These are phyloP conservation scores for Candidula unifasciata DNA, from an alignment of 2,888 invertebrate species.

Conservation along the genomic window DNA sequence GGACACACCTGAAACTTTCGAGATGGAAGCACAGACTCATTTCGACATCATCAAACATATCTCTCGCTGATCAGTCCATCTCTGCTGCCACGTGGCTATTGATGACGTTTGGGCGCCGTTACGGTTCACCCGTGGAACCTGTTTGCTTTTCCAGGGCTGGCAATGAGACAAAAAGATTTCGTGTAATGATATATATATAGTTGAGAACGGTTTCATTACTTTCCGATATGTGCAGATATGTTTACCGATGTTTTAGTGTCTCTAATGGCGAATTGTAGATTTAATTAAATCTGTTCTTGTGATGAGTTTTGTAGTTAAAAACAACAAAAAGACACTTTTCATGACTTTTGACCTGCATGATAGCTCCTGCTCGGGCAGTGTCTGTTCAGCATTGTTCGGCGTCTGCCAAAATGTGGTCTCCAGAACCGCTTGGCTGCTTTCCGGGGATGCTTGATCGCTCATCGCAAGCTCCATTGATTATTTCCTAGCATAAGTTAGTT, in stretches of 20 bases:
- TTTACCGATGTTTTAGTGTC: slow-evolving; percentile 12
- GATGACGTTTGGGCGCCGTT: not conserved
- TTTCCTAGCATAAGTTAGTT: not conserved
- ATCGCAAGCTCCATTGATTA: not conserved
- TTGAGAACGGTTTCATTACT: not conserved
- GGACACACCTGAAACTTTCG: too few relatives aligned
- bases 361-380: slow-evolving; percentile 17
- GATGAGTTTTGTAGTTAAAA: not conserved
- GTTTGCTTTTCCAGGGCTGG: not conserved
- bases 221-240: not conserved
- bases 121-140: not conserved
- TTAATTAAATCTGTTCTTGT: not conserved
- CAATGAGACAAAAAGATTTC: not conserved
- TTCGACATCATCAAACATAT: too few relatives aligned
- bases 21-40: too few relatives aligned
- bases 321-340: not conserved
- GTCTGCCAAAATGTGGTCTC: not conserved
- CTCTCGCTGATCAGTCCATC: not conserved
- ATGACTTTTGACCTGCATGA: slow-evolving; percentile 9
- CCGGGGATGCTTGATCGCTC: slow-evolving; percentile 29
- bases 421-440: slow-evolving; percentile 21
- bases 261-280: not conserved
- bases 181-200: not conserved
- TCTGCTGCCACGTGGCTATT: not conserved
- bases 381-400: not conserved